Conservation (phyloP, 35 echinoderm and acorn worm species). For the Hemicentrotus pulcherrimus region DNA sequence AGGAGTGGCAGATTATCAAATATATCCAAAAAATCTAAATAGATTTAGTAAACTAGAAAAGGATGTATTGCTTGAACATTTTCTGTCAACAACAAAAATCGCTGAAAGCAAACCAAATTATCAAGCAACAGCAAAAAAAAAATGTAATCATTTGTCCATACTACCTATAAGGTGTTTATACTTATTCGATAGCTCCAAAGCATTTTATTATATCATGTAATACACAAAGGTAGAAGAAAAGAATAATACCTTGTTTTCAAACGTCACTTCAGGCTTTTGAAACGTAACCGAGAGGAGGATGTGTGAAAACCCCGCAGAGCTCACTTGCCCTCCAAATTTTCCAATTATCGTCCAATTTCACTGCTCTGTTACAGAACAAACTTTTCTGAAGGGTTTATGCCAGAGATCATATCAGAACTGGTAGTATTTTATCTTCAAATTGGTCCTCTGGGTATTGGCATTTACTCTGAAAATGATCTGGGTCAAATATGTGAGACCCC, state of each 20-base stretch:
- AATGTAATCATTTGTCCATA: no score
- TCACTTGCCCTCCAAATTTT: background rate
- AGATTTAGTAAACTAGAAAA: no score
- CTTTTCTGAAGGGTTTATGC: background rate
- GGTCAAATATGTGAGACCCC: slow-evolving; percentile 8
- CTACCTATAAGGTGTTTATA: no score
- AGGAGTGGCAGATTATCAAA: no score
- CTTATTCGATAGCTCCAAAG: no score
- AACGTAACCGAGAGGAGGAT: background rate
- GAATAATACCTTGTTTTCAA: background rate
- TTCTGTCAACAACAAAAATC: no score
- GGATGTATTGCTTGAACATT: no score
- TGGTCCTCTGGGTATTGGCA: background rate
- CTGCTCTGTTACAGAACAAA: background rate
- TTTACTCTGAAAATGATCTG: background rate
- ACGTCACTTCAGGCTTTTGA: background rate
- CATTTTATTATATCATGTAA: background rate
- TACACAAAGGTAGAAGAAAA: background rate
- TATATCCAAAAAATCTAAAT: no score
- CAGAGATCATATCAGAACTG: slow-evolving; percentile 11
- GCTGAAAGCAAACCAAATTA: no score
- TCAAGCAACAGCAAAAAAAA: no score
- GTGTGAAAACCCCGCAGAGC: background rate
- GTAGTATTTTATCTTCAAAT: slow-evolving; percentile 5
- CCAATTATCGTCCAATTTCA: background rate